Conservation (phyloP, 1,140 invertebrate species). For the Nilaparvata lugens region DNA sequence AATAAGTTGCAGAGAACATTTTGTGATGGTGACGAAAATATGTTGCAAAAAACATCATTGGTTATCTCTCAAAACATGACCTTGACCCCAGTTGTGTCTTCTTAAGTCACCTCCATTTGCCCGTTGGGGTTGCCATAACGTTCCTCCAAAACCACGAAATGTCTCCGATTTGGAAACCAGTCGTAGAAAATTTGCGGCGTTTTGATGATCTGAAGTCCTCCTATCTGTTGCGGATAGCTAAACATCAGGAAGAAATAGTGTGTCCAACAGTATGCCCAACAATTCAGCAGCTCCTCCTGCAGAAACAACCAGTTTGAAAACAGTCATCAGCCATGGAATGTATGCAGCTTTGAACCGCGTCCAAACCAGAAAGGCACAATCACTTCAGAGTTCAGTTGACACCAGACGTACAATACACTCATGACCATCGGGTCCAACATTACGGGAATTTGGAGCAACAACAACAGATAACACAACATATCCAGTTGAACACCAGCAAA, state of each 20-base stretch:
- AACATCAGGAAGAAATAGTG: constrained; percentile 91
- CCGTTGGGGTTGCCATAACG: too few species aligned
- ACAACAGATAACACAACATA: constrained; percentile 68
- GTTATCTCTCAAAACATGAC: too few species aligned
- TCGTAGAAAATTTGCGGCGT: constrained; percentile 77
- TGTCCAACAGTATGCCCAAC: constrained; percentile 94
- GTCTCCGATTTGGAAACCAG: too few species aligned
- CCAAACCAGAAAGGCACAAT: constrained; percentile 99
- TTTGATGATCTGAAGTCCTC: constrained; percentile 64
- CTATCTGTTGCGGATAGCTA: constrained; percentile 93
- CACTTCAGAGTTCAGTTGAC: constrained; percentile 91
- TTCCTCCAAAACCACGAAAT: too few species aligned
- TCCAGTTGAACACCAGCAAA: constrained; percentile 89
- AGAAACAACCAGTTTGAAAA: constrained; percentile 84
- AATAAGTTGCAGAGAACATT: too few species aligned
- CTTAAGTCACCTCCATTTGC: neutral
- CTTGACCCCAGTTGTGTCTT: neutral
- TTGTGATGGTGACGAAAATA: too few species aligned
- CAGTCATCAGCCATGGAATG: constrained; percentile 93
- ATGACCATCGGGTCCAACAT: constrained; percentile 98
- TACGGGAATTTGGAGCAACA: constrained; percentile 65
- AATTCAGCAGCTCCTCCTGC: constrained; percentile 84
- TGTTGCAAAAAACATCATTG: too few species aligned
- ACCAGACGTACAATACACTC: constrained; percentile 95
- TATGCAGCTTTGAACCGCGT: constrained; percentile 97